phyloP scores from a whole-genome alignment of 2,113 vertebrate species.

The Scytalopus superciliaris region DNA sequence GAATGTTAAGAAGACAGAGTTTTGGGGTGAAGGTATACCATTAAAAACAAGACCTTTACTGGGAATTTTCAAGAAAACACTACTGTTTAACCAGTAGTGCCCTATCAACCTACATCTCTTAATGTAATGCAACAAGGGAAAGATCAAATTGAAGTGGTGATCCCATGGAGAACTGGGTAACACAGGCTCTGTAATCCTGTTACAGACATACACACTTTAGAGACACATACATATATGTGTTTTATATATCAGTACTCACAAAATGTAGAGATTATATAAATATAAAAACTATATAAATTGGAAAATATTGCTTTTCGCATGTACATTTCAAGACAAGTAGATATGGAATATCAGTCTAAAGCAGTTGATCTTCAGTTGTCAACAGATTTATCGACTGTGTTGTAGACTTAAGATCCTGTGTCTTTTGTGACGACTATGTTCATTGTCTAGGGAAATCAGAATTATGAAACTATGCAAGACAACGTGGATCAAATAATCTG shows the following conservation, averaged over 20 bases:
- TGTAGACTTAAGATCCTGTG: background rate
- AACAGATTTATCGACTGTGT: background rate
- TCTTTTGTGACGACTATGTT: background rate
- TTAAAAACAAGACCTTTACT: background rate
- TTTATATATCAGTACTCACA: background rate
- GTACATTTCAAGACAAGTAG: background rate
- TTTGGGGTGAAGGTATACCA: background rate
- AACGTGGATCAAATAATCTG: background rate
- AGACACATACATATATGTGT: background rate
- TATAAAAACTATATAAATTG: background rate
- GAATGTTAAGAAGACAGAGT: background rate
- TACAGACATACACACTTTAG: background rate
- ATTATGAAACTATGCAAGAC: background rate
- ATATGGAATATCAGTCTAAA: background rate
- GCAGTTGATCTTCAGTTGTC: background rate
- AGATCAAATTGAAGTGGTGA: background rate
- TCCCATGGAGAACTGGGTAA: background rate
- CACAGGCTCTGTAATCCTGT: background rate
- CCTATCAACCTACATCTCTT: background rate
- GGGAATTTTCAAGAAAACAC: background rate
- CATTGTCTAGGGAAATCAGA: background rate
- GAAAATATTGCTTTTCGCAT: background rate
- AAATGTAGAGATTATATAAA: too few species aligned
- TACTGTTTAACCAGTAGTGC: background rate
- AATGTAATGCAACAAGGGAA: background rate